These are phyloP conservation scores for Callipepla squamata DNA, from an alignment of 2,113 vertebrate genomes.

Conservation along the genomic window DNA sequence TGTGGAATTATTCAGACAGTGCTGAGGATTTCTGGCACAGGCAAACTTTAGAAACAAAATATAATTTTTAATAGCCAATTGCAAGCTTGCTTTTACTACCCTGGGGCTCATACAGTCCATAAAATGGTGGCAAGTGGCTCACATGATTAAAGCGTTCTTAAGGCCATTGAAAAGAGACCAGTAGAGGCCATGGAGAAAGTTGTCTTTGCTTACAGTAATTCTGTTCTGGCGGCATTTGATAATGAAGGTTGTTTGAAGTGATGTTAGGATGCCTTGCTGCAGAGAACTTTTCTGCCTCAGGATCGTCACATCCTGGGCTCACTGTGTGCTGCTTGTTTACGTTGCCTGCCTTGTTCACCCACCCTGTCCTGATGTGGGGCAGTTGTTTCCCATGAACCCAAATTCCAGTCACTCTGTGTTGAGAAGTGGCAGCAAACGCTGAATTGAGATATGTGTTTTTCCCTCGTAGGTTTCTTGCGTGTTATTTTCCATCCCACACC, in stretches of 20 bases:
- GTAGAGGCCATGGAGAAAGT: conserved; percentile 17
- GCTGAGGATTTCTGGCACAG: conserved; percentile 3
- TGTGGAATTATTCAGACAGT: background rate
- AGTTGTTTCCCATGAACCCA: background rate
- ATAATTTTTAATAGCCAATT: conserved; percentile 8
- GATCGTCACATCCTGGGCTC: background rate
- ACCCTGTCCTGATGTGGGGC: background rate
- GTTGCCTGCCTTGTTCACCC: background rate
- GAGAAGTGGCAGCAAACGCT: background rate
- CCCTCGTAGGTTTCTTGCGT: conserved; percentile 21
- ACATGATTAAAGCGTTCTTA: conserved; percentile 42
- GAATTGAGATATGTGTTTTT: background rate
- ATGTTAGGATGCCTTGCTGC: conserved; percentile 12
- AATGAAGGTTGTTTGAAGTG: background rate
- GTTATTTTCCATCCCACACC: conserved; percentile 54
- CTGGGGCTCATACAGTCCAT: background rate
- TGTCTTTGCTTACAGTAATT: conserved; percentile 37
- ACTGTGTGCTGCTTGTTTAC: background rate
- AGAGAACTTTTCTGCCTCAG: conserved; percentile 1
- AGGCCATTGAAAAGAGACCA: conserved; percentile 7
- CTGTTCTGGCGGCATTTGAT: conserved; percentile 12
- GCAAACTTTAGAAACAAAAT: background rate
- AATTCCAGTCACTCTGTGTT: background rate
- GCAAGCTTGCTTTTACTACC: conserved; percentile 13
- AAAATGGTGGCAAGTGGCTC: conserved; percentile 58